Evolutionary conservation across 2,888 invertebrate genomes (phyloP).

Genomic region (Agriopis aurantiaria): DNA sequence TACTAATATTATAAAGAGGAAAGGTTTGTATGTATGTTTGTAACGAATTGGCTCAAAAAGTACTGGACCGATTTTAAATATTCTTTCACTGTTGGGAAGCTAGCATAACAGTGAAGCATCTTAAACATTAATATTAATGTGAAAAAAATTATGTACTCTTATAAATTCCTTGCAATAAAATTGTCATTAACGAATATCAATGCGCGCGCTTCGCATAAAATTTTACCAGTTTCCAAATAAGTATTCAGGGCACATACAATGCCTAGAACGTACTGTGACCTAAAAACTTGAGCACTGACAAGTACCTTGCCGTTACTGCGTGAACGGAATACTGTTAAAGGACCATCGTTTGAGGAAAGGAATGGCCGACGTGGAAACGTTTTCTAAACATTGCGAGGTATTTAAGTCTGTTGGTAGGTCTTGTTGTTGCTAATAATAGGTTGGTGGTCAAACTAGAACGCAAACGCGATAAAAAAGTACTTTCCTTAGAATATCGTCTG

Average conservation of each 20-base stretch:
- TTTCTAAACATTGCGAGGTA: neutral
- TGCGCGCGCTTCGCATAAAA: neutral
- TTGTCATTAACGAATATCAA: neutral
- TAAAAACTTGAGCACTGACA: conserved; percentile 29
- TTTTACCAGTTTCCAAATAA: conserved; percentile 25
- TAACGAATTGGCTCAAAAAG: no score
- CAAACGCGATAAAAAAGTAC: no score
- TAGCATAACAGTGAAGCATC: no score
- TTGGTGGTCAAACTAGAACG: no score
- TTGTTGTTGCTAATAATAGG: no score
- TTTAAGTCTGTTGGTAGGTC: neutral
- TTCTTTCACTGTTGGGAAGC: no score
- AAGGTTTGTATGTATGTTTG: no score
- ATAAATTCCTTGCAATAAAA: neutral
- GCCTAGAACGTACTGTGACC: conserved; percentile 39
- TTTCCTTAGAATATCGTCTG: no score
- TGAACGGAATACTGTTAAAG: conserved; percentile 14
- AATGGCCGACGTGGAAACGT: neutral
- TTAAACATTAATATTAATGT: no score
- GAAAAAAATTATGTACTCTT: neutral
- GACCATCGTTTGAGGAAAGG: conserved; percentile 3
- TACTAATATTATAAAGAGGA: no score
- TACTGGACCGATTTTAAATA: no score
- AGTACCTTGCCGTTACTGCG: conserved; percentile 18
- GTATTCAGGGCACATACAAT: conserved; percentile 36